Percentiles rank a stretch among this genome's conserved stretches.
Evolutionary conservation across 1,140 invertebrate genomes (phyloP).

Genomic region (Limonius californicus): DNA sequence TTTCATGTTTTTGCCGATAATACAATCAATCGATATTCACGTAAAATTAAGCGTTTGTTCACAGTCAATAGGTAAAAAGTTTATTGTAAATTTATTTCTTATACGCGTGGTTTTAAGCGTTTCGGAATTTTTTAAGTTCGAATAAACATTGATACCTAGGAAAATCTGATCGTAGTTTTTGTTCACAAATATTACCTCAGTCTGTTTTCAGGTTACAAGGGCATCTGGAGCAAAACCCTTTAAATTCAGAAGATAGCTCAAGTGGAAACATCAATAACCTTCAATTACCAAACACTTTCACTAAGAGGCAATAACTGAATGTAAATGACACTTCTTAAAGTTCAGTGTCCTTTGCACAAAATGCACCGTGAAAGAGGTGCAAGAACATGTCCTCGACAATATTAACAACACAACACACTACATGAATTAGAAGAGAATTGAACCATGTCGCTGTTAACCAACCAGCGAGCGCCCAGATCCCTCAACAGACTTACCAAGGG

Average conservation of each 20-base stretch:
- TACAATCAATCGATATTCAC: slow-evolving; percentile 3
- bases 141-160: no score
- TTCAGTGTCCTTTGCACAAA: slow-evolving; percentile 32
- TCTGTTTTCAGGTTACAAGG: no score
- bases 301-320: background rate
- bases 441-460: slow-evolving; percentile 35
- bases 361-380: slow-evolving; percentile 11
- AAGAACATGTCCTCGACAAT: no score
- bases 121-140: no score
- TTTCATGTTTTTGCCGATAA: slow-evolving; percentile 6
- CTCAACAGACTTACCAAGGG: background rate
- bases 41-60: background rate
- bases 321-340: slow-evolving; percentile 10
- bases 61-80: no score
- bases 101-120: no score
- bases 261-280: no score
- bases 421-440: slow-evolving; percentile 22
- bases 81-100: no score
- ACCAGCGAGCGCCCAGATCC: slow-evolving; percentile 25
- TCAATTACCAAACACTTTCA: slow-evolving; percentile 16
- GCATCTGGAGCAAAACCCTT: no score
- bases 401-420: slow-evolving; percentile 19
- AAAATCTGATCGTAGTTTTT: no score
- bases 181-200: no score
- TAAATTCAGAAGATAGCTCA: no score